Percentiles rank a stretch among this genome's conserved stretches.
Evolutionary conservation across 2,888 invertebrate species (phyloP).

Genomic region (Operophtera brumata): DNA sequence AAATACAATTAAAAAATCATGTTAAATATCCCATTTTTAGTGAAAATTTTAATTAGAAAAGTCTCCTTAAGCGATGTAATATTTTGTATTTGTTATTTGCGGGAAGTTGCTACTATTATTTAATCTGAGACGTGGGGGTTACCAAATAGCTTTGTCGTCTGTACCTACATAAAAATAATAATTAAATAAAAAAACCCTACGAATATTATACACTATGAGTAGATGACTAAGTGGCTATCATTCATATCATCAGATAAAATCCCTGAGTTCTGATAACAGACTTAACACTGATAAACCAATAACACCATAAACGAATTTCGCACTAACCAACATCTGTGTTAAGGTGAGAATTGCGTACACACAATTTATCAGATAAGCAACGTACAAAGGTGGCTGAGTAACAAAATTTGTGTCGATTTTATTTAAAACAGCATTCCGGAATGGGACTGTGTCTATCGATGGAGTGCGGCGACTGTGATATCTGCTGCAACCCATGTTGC

Average conservation of each 20-base stretch:
- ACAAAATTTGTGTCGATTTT: slow-evolving; percentile 49
- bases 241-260: slow-evolving; percentile 53
- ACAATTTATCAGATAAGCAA: slow-evolving; percentile 16
- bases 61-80: no score
- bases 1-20: no score
- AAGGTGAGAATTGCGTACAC: slow-evolving; percentile 21
- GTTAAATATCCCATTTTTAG: no score
- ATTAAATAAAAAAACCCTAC: no score
- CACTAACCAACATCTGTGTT: slow-evolving; percentile 31
- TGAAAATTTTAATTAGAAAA: no score
- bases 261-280: slow-evolving; percentile 41
- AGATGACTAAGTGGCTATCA: slow-evolving; percentile 16
- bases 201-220: not conserved
- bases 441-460: slow-evolving; percentile 73
- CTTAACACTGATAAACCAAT: slow-evolving; percentile 38
- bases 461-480: slow-evolving; percentile 68
- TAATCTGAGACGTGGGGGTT: no score
- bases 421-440: slow-evolving; percentile 50
- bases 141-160: no score
- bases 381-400: slow-evolving; percentile 23
- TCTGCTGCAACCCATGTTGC: slow-evolving; percentile 71
- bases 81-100: no score
- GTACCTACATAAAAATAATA: no score
- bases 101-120: no score
- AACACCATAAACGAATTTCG: slow-evolving; percentile 37